A percentile compares a stretch with the other conserved stretches of the same genome.
Evolutionary conservation across 2,888 invertebrate genomes (phyloP).

Genomic region (Hemicrepidius hirtus): DNA sequence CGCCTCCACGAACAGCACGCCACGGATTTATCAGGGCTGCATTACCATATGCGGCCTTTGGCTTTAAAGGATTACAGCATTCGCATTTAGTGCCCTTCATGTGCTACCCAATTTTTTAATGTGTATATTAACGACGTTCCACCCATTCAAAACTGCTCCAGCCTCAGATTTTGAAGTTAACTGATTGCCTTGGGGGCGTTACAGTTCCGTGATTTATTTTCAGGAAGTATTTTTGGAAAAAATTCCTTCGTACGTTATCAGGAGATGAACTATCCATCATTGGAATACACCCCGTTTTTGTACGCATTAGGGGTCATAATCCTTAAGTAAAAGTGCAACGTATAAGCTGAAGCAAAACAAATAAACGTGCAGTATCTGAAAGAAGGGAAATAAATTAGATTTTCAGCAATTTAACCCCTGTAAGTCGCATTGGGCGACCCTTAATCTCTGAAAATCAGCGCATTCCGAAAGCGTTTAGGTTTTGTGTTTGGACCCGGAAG

Average conservation of each 20-base stretch:
- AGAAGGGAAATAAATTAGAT: constrained; percentile 33
- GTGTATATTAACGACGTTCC: constrained; percentile 35
- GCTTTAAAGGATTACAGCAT: constrained; percentile 27
- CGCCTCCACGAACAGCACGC: constrained; percentile 33
- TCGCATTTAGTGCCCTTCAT: constrained; percentile 39
- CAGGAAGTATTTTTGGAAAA: constrained; percentile 26
- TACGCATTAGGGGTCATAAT: background rate
- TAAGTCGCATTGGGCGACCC: constrained; percentile 29
- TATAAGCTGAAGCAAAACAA: background rate
- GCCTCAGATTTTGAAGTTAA: constrained; percentile 35
- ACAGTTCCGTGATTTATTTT: constrained; percentile 39
- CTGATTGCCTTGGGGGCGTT: constrained; percentile 39
- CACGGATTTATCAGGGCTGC: constrained; percentile 36
- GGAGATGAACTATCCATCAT: constrained; percentile 18
- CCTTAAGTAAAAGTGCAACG: background rate
- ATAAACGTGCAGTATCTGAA: background rate
- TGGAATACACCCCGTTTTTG: constrained; percentile 6
- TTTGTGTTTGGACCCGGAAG: constrained; percentile 37
- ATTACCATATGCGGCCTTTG: constrained; percentile 32
- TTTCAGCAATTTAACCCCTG: constrained; percentile 31
- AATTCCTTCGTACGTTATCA: constrained; percentile 13
- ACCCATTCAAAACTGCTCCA: constrained; percentile 31
- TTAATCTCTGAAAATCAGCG: constrained; percentile 35
- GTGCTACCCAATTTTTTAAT: constrained; percentile 40
- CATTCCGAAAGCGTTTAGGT: constrained; percentile 40